Evolutionary conservation across 2,113 vertebrate species (phyloP).

Genomic region (Xiphorhynchus elegans): DNA sequence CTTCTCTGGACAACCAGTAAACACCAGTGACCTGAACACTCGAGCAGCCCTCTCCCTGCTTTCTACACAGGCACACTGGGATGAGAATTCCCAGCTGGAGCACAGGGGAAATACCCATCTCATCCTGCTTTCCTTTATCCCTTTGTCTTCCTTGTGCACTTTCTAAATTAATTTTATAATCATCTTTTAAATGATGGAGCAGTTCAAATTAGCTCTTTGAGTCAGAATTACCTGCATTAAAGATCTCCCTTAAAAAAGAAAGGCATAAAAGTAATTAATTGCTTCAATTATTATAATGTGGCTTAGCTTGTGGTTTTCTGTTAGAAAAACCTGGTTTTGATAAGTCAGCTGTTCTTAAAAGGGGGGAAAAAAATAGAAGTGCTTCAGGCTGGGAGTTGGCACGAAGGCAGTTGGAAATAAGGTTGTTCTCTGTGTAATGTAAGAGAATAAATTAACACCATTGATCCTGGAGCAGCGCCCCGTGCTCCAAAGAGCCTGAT

Average conservation of each 20-base stretch:
- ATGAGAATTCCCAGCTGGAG: neutral
- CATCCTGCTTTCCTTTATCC: neutral
- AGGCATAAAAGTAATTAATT: slow-evolving; percentile 66
- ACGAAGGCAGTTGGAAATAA: neutral
- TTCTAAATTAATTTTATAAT: slow-evolving; percentile 36
- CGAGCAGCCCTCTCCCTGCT: neutral
- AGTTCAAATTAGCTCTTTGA: slow-evolving; percentile 35
- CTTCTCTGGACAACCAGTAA: neutral
- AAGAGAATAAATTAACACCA: neutral
- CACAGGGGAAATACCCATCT: neutral
- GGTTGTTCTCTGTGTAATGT: neutral
- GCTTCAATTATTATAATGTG: slow-evolving; percentile 63
- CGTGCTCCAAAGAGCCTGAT: neutral
- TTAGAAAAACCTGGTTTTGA: slow-evolving; percentile 42
- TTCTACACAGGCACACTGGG: fast-evolving
- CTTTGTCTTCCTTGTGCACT: neutral
- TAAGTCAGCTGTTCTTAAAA: slow-evolving; percentile 60
- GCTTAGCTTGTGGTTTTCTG: slow-evolving; percentile 54
- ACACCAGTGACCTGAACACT: neutral
- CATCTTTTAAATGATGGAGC: slow-evolving; percentile 29
- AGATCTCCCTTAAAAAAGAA: slow-evolving; percentile 29
- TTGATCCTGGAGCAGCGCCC: slow-evolving; percentile 7
- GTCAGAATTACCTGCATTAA: slow-evolving; percentile 58
- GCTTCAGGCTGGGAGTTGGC: slow-evolving; percentile 38
- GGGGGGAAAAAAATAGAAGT: neutral